Conservation (phyloP, 1,140 invertebrate species). For the Drepana arcuata region DNA sequence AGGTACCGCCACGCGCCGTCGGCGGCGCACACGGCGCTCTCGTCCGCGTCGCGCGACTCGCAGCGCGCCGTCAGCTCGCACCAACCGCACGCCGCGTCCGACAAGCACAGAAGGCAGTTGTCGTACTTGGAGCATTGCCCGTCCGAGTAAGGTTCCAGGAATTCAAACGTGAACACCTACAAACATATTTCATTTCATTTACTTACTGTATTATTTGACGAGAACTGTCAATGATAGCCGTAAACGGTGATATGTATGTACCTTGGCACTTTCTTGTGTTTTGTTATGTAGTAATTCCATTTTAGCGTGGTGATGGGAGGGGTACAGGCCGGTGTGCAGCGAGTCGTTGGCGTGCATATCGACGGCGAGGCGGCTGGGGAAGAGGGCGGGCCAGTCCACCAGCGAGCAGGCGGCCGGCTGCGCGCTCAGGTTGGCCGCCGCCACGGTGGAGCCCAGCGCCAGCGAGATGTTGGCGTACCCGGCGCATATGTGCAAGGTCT, state of each 20-base stretch:
- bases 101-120: conserved; percentile 91
- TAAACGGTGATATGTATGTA: conserved; percentile 26
- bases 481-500: conserved; percentile 81
- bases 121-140: conserved; percentile 84
- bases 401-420: conserved; percentile 77
- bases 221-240: background rate
- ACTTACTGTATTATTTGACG: background rate
- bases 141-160: conserved; percentile 88
- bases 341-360: conserved; percentile 80
- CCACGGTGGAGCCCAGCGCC: conserved; percentile 26
- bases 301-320: conserved; percentile 79
- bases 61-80: conserved; percentile 81
- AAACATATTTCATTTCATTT: conserved; percentile 10
- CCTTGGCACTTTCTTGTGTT: conserved; percentile 80
- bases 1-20: conserved; percentile 83
- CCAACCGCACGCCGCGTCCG: conserved; percentile 93
- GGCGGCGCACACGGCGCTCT: conserved; percentile 74
- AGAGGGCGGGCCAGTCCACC: conserved; percentile 73
- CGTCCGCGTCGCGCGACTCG: conserved; percentile 75
- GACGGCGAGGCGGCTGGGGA: conserved; percentile 74
- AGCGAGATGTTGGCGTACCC: conserved; percentile 69
- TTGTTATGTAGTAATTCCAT: conserved; percentile 85
- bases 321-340: conserved; percentile 64
- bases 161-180: conserved; percentile 88
- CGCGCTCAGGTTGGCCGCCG: conserved; percentile 76